Evolutionary conservation across 2,888 invertebrate species (phyloP), one percentile per base, ranked within the genome.

Genomic region (Bellardia pandia): DNA sequence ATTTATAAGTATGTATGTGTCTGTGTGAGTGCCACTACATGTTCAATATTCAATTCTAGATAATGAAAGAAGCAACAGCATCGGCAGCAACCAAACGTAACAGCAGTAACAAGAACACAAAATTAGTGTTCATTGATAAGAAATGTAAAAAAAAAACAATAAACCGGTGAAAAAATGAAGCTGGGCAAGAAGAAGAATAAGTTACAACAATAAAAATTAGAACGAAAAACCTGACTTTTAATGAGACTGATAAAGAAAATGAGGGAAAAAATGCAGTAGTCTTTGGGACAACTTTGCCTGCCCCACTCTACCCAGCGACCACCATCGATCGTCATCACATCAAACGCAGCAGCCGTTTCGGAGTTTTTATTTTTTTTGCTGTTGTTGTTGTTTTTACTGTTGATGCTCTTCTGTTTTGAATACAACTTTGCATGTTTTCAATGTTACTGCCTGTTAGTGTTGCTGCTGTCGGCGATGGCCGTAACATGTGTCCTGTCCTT

Each of bases 401-500:
- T 79, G 58, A 9, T 14, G 40, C 51, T 58, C n/a, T 58, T 53
- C 45, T 83, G 71, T 83, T 72, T 83, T 64, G 56, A 77, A 72
- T 86, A 68, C 45, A 76, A 82, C 37, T 78, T 86, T 78, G 77
- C 77, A 76, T 82, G 77, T 82, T 62, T 72, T 86, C 66, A 11
- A 2, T 48, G 37, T 64, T 82, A 78, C 30, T 64, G 75, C 11
- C 45, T 16, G 11, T 62, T 80, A 11, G 56, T 37, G 69, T 45
- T 85, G 58, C 33, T 81, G 76, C 56, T 78, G 81, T 60, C 62
- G 78, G 60, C 89, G 89, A 89, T 90, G 88, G 88, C 79, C 88
- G 89, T 90, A 91, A 91, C 91, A 91, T 92, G 91, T 91, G 91
- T 90, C 90, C 90, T 89, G 77, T 80, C 77, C 85, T 74, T 90